Base-by-base conservation (phyloP, 2,113 vertebrate species). In the Malurus melanocephalus region DNA sequence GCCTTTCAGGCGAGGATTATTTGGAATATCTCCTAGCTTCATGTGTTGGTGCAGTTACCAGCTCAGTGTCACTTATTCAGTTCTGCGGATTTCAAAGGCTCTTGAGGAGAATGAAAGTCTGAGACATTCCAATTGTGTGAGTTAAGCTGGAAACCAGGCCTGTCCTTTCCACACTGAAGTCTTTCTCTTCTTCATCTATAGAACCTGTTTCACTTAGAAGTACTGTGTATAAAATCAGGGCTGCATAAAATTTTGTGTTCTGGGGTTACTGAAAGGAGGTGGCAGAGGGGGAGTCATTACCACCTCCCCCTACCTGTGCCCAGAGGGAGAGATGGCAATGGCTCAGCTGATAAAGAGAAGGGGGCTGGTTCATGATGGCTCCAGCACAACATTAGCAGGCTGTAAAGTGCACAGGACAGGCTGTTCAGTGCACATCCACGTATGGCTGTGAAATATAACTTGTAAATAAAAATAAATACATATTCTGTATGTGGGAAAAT, bases 321-420 rank as follows among this genome's bases (percentile, higher is more conserved):
- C 4, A 21, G 5, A 8, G 28, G 28, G 3, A 62, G 11, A 60
- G 13, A 9, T 15, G 12, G 12, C 3, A 8, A 51, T 3, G 2
- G 8, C 32, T 89, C 55, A 57, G 53, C 28, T 82, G 33, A 33
- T 18, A 20, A 56, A 87, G 13, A 6, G 38, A 3, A 56, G 42
- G 80, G 18, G 11, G 24, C 11, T 57, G 32, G 40, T 46, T 49
- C 5, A 1, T 46, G n/a, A 53, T 9, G 10, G 46, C 26, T 82
- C 27, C 55, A 69, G 60, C 26, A 61, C 26, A 68, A 81, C 20
- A 65, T 73, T 51, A 75, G 27, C 11, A 49, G 15, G 3, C 46
- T 68, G 35, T 38, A 21, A 85, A n/a, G 7, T 23, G 51, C 8
- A n/a, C 0, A 4, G 49, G 33, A 51, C 49, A 72, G 42, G 33